A percentile compares a stretch with the other conserved stretches of the same genome.
phyloP scores from a whole-genome alignment of 2,797 vertebrate species.

The Momotus momota region DNA sequence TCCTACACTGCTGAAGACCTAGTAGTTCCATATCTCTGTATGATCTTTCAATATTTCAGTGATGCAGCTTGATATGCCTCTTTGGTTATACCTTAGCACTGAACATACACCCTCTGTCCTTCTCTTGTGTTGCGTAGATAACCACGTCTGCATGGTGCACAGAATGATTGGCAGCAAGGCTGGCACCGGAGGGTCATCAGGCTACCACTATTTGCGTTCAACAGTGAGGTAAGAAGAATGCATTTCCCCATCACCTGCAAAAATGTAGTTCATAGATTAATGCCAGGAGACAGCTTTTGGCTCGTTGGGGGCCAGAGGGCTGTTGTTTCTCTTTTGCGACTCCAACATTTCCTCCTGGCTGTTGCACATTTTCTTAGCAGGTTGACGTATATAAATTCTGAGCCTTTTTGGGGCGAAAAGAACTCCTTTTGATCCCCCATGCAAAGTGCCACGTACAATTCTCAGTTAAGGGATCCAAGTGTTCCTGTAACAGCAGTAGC shows the following conservation, averaged over 20 bases:
- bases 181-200: slow-evolving; percentile 95
- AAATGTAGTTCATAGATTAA: fast-evolving
- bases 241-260: neutral
- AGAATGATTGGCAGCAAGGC: slow-evolving; percentile 97
- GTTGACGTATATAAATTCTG: neutral
- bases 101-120: neutral
- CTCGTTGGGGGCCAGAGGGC: neutral
- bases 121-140: slow-evolving; percentile 81
- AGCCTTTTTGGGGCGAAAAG: neutral
- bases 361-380: neutral
- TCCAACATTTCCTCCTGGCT: neutral
- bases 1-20: neutral
- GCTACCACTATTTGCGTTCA: slow-evolving; percentile 95
- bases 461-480: neutral
- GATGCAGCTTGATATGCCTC: neutral
- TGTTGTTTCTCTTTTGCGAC: neutral
- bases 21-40: neutral
- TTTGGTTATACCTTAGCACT: neutral
- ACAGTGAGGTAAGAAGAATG: slow-evolving; percentile 87
- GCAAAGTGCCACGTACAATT: neutral
- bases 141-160: slow-evolving; percentile 97
- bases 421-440: neutral
- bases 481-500: neutral
- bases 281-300: fast-evolving
- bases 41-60: neutral